Evolutionary conservation across 37 sponge, comb jelly and placozoan genomes (phyloP).

Genomic region (Aphrocallistes beatrix): DNA sequence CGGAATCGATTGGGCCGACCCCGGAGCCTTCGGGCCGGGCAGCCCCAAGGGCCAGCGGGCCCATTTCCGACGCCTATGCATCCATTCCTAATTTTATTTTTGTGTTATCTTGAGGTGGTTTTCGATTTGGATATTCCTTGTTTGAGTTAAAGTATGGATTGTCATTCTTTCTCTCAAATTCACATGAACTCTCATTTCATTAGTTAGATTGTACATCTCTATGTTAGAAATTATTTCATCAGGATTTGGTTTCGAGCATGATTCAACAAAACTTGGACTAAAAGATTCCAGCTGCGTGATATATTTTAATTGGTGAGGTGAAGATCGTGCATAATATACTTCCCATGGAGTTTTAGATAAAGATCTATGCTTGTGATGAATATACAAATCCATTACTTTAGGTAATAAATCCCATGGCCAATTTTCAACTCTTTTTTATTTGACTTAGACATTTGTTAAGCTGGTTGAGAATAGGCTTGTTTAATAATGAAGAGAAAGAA

Average conservation of each 20-base stretch:
- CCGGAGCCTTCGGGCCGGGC: too few species aligned
- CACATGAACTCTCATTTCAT: conserved; percentile 4
- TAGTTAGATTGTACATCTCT: not conserved
- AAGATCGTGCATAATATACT: conserved; percentile 8
- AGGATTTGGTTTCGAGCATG: not conserved
- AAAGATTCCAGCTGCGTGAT: not conserved
- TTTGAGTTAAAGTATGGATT: not conserved
- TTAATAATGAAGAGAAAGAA: too few species aligned
- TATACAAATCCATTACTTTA: not conserved
- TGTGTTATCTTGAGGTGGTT: not conserved
- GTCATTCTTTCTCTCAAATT: not conserved
- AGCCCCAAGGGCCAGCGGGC: too few species aligned
- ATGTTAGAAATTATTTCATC: not conserved
- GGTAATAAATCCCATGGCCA: not conserved
- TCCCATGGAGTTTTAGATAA: conserved; percentile 6
- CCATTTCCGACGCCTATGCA: too few species aligned
- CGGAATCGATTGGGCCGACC: too few species aligned
- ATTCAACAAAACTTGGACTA: not conserved
- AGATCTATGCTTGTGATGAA: not conserved
- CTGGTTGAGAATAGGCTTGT: too few species aligned
- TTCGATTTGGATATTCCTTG: not conserved
- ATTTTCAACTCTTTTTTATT: not conserved
- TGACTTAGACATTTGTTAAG: too few species aligned
- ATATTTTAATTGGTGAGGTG: not conserved
- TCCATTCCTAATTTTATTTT: not conserved